These are phyloP conservation scores for Phaonia tiefii DNA, from an alignment of 2,888 invertebrate genomes.

Conservation along the genomic window DNA sequence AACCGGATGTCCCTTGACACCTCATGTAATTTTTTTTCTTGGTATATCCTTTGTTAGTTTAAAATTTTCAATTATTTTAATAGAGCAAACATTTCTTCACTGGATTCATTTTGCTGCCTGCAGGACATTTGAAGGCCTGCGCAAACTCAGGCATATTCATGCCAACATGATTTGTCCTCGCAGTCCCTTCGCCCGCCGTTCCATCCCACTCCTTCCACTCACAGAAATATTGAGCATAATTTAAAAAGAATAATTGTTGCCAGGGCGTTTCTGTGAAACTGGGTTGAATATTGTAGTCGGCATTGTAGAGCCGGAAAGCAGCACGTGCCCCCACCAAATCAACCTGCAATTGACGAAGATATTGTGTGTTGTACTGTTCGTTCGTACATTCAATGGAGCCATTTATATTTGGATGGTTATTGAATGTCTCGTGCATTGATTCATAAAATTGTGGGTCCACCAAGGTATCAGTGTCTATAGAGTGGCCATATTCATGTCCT, in stretches of 20 bases:
- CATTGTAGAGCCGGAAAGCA: neutral
- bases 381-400: no score
- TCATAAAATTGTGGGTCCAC: no score
- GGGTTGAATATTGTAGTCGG: neutral
- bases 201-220: conserved; percentile 15
- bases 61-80: no score
- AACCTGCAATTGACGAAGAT: no score
- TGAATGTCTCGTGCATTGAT: no score
- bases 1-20: no score
- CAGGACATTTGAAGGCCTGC: conserved; percentile 70
- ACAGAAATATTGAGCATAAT: conserved; percentile 69
- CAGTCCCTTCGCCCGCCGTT: conserved; percentile 52
- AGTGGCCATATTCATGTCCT: conserved; percentile 71
- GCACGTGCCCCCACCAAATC: no score
- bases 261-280: conserved; percentile 17
- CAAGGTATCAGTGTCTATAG: no score
- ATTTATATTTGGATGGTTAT: no score
- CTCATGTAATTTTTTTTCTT: no score
- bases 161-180: conserved; percentile 73
- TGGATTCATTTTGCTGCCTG: conserved; percentile 72
- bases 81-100: conserved; percentile 71
- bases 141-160: conserved; percentile 74
- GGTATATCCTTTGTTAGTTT: no score
- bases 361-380: no score
- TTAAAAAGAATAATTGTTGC: conserved; percentile 65